phyloP scores from a whole-genome alignment of 2,797 vertebrate species.

The Arrhamphus sclerolepis region DNA sequence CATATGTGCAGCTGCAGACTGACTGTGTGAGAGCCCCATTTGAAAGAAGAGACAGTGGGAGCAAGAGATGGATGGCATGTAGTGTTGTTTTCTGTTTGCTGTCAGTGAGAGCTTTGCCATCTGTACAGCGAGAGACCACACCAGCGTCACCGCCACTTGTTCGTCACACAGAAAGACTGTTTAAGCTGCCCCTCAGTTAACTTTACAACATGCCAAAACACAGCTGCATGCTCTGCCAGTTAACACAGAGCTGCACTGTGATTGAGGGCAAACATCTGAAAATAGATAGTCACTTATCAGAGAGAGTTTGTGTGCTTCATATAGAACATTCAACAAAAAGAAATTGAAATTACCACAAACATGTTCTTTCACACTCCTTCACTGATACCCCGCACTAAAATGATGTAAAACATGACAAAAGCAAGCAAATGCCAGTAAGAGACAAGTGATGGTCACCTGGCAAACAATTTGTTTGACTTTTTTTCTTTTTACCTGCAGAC shows the following conservation, averaged over 20 bases:
- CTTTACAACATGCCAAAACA: conserved; percentile 35
- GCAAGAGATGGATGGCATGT: conserved; percentile 49
- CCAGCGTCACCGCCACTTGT: conserved; percentile 40
- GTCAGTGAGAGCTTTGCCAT: conserved; percentile 61
- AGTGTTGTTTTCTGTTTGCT: conserved; percentile 60
- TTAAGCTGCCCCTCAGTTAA: conserved; percentile 39
- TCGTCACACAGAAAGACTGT: conserved; percentile 46
- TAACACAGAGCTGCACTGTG: conserved; percentile 39
- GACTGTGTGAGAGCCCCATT: conserved; percentile 58
- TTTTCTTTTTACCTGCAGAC: conserved; percentile 87
- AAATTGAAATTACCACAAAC: neutral
- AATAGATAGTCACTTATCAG: conserved; percentile 17
- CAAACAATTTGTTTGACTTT: neutral
- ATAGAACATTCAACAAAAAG: neutral
- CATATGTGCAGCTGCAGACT: conserved; percentile 71
- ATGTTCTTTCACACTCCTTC: neutral
- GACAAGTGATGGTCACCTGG: neutral
- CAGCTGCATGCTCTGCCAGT: conserved; percentile 53
- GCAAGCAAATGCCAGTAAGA: neutral
- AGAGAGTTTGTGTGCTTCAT: neutral
- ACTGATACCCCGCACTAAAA: conserved; percentile 8
- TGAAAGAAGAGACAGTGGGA: conserved; percentile 35
- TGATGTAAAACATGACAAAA: conserved; percentile 5
- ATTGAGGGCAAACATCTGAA: conserved; percentile 10
- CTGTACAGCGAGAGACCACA: conserved; percentile 53